Evolutionary conservation across 2,797 vertebrate genomes (phyloP).

Genomic region (Chelonia mydas): DNA sequence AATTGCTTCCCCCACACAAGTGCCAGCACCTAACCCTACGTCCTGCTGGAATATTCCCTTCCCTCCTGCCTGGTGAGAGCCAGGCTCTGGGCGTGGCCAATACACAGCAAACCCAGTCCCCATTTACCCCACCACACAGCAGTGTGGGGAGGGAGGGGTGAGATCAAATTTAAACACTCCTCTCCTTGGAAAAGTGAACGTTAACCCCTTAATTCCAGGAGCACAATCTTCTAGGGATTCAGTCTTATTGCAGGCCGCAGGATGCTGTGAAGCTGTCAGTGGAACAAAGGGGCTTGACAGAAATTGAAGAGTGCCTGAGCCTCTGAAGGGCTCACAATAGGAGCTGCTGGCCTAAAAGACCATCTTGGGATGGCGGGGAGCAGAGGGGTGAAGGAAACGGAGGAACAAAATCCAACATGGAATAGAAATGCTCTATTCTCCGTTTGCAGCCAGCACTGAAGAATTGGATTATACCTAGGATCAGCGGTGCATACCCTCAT

Average conservation of each 20-base stretch:
- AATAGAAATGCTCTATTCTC: constrained; percentile 20
- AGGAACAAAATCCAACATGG: background rate
- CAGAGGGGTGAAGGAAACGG: background rate
- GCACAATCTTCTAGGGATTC: background rate
- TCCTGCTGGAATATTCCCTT: constrained; percentile 40
- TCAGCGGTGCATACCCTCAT: constrained; percentile 1
- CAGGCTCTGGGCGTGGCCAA: background rate
- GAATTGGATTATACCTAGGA: background rate
- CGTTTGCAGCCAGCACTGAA: background rate
- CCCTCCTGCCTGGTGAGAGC: background rate
- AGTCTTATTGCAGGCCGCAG: rapidly evolving
- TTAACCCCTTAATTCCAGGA: background rate
- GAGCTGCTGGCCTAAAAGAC: constrained; percentile 1
- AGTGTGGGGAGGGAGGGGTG: background rate
- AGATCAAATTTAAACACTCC: background rate
- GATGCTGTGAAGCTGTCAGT: background rate
- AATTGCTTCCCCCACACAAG: constrained; percentile 80
- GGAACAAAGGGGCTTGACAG: background rate
- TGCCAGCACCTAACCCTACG: constrained; percentile 58
- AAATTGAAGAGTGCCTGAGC: background rate
- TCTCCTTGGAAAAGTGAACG: background rate
- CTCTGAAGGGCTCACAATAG: background rate
- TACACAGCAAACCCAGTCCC: background rate
- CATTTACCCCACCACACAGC: background rate
- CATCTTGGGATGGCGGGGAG: constrained; percentile 7